Evolutionary conservation across 2,888 invertebrate species (phyloP).

Genomic region (Eurytoma californica): DNA sequence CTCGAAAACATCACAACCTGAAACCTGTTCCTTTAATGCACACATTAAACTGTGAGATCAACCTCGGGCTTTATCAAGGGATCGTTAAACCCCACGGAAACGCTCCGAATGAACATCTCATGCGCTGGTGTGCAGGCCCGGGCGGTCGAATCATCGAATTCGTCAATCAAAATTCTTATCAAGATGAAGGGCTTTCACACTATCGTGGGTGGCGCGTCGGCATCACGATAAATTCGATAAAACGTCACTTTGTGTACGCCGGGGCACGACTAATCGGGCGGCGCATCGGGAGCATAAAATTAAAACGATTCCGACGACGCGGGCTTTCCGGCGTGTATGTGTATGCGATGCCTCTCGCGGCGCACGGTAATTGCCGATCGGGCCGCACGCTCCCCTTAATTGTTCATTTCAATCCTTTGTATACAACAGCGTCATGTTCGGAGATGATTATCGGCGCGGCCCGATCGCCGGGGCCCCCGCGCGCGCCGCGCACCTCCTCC

Average conservation of each 20-base stretch:
- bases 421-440: constrained; percentile 49
- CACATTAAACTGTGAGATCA: no score
- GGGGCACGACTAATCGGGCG: constrained; percentile 13
- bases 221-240: constrained; percentile 30
- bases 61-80: no score
- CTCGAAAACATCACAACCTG: background rate
- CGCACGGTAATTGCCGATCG: constrained; percentile 43
- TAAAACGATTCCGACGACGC: constrained; percentile 24
- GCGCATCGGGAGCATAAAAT: constrained; percentile 34
- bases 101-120: no score
- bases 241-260: constrained; percentile 6
- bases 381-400: constrained; percentile 35
- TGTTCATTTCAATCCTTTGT: constrained; percentile 45
- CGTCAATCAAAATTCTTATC: constrained; percentile 20
- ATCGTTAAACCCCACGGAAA: no score
- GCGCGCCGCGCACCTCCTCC: background rate
- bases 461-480: background rate
- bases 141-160: background rate
- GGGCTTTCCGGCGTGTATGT: background rate
- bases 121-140: background rate
- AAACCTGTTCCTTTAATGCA: no score
- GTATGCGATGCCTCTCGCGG: background rate
- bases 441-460: constrained; percentile 47
- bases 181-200: constrained; percentile 9
- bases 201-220: constrained; percentile 31